phyloP scores from a whole-genome alignment of 1,140 invertebrate genomes.

The Diorhabda carinulata region DNA sequence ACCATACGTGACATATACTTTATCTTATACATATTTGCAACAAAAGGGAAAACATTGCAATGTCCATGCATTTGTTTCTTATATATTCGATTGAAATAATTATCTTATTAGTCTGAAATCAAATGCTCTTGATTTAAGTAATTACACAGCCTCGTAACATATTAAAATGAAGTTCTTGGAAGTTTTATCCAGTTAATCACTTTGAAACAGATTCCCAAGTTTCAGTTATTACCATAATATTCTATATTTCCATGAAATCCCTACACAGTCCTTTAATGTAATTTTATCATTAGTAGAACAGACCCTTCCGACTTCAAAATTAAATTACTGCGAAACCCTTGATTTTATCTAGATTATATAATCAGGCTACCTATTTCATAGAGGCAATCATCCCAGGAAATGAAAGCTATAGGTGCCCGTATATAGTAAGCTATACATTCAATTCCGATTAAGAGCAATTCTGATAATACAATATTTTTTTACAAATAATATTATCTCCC shows the following conservation, averaged over 20 bases:
- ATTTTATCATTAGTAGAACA: slow-evolving; percentile 3
- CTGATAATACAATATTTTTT: no score
- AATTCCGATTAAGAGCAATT: no score
- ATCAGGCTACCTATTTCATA: neutral
- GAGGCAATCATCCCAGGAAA: neutral
- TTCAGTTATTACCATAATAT: slow-evolving; percentile 3
- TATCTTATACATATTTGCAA: no score
- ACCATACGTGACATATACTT: no score
- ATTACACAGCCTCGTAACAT: neutral
- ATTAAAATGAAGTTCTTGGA: neutral
- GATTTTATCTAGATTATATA: slow-evolving; percentile 3
- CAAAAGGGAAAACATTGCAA: no score
- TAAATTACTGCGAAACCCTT: slow-evolving; percentile 1
- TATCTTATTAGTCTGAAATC: no score
- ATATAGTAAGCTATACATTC: no score
- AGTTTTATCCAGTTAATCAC: slow-evolving; percentile 1
- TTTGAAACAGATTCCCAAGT: neutral
- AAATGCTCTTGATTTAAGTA: neutral
- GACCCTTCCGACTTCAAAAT: slow-evolving; percentile 1
- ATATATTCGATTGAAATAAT: no score
- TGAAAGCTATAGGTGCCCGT: neutral
- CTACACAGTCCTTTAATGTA: slow-evolving; percentile 2
- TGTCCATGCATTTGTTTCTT: no score
- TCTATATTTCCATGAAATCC: slow-evolving; percentile 2
- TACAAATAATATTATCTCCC: no score